Conservation (phyloP, 2,888 invertebrate genomes). For the Mythimna loreyi region DNA sequence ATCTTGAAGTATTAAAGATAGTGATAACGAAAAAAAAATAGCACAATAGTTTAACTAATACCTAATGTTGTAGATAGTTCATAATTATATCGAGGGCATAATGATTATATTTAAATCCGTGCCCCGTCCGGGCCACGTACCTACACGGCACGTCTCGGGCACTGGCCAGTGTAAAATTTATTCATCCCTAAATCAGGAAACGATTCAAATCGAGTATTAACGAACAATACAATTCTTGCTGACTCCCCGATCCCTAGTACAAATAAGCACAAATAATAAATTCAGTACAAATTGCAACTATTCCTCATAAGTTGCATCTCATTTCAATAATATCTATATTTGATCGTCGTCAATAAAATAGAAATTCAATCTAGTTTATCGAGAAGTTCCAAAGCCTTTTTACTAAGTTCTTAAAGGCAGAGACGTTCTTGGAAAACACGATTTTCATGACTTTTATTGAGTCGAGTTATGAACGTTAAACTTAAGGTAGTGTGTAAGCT, state of each 20-base stretch:
- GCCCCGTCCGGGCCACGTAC: too few species aligned
- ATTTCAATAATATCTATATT: slow-evolving; percentile 8
- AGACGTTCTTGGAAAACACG: neutral
- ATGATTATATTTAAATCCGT: too few species aligned
- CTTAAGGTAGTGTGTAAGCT: neutral
- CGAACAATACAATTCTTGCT: neutral
- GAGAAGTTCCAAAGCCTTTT: slow-evolving; percentile 1
- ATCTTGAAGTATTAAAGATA: too few species aligned
- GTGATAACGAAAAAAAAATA: too few species aligned
- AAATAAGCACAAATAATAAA: too few species aligned
- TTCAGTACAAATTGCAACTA: slow-evolving; percentile 14
- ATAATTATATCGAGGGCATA: too few species aligned
- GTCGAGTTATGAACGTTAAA: neutral
- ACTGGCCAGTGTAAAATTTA: too few species aligned
- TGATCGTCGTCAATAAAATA: slow-evolving; percentile 5
- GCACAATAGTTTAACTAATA: too few species aligned
- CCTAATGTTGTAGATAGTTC: too few species aligned
- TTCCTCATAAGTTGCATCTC: slow-evolving; percentile 15
- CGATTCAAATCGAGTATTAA: neutral
- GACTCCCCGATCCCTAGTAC: neutral
- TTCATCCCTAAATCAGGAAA: neutral
- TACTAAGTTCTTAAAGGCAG: slow-evolving; percentile 1
- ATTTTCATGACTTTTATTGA: slow-evolving; percentile 4
- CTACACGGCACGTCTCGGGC: too few species aligned
- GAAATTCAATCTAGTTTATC: slow-evolving; percentile 17